Evolutionary conservation across 2,888 invertebrate genomes (phyloP), one percentile per base, ranked within the genome.

Genomic region (Aphodius granarius): DNA sequence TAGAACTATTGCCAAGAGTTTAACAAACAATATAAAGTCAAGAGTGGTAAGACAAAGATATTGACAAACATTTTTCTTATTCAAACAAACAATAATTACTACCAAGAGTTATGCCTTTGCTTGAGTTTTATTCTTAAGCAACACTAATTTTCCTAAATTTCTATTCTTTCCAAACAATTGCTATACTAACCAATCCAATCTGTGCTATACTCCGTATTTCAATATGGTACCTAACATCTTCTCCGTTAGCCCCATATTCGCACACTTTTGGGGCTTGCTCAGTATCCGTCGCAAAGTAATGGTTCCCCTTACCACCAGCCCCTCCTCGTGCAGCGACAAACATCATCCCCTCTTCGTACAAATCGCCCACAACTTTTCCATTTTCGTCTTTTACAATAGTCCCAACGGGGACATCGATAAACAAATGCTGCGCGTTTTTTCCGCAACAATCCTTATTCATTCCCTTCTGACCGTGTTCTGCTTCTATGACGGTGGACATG

Each of bases 251-350:
- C 0, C 98, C 99, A 79, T 91, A 89, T 86, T 99, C 98, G 4
- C 95, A 94, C 76, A 97, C 90, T 79, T 92, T 89, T 0, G 99
- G 99, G 0, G 95, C 88, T 89, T 94, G 92, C 84, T 94, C 89
- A 68, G 91, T 90, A 81, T 95, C 93, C 0, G 94, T 92, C 18
- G 94, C 90, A 86, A 98, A 99, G 88, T 94, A 98, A 78, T 92
- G 91, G 88, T 99, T 99, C 0, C 99, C 99, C 84, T 94, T 93
- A 0, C 99, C 99, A 0, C 99, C 99, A 0, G 95, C 92, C 3
- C 99, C 99, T 0, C 99, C 99, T 78, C 97, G 89, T 13, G 99
- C 97, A 6, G 95, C 98, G 16, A 99, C 90, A 87, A 96, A 99
- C 91, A 96, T 93, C 71, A 94, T 88, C 3, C 93, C 94, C 62